Evolutionary conservation across 2,113 vertebrate species (phyloP).

Genomic region (Suncus etruscus): DNA sequence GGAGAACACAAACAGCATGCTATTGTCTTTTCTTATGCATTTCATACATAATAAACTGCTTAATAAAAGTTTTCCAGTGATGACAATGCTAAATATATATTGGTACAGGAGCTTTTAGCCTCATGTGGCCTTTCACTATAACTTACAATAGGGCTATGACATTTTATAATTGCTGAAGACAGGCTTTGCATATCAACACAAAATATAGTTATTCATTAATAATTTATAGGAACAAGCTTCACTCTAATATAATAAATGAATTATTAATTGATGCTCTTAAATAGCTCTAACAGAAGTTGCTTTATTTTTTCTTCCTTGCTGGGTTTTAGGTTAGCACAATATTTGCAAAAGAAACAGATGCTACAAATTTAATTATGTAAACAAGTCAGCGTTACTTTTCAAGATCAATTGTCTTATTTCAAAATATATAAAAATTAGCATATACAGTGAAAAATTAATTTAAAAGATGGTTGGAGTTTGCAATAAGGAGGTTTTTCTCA

Average conservation of each 20-base stretch:
- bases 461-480: background rate
- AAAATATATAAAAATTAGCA: slow-evolving; percentile 67
- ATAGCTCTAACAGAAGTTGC: slow-evolving; percentile 21
- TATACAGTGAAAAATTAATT: slow-evolving; percentile 27
- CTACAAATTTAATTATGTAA: slow-evolving; percentile 60
- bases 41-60: slow-evolving; percentile 67
- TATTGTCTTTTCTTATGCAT: slow-evolving; percentile 32
- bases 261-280: slow-evolving; percentile 77
- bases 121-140: slow-evolving; percentile 2
- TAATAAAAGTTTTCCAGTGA: slow-evolving; percentile 60
- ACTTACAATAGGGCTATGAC: slow-evolving; percentile 37
- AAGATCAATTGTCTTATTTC: slow-evolving; percentile 26
- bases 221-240: slow-evolving; percentile 76
- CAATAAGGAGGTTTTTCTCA: background rate
- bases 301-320: slow-evolving; percentile 55
- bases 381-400: slow-evolving; percentile 42
- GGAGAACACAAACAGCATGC: background rate
- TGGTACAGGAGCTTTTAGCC: background rate
- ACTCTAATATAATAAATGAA: slow-evolving; percentile 75
- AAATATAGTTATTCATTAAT: slow-evolving; percentile 68
- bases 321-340: slow-evolving; percentile 74
- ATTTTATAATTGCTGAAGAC: slow-evolving; percentile 65
- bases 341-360: slow-evolving; percentile 68
- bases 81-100: background rate
- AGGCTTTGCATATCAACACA: slow-evolving; percentile 61